Evolutionary conservation across 2,888 invertebrate genomes (phyloP), one percentile per base, ranked within the genome.

Genomic region (Caenorhabditis macrosperma): DNA sequence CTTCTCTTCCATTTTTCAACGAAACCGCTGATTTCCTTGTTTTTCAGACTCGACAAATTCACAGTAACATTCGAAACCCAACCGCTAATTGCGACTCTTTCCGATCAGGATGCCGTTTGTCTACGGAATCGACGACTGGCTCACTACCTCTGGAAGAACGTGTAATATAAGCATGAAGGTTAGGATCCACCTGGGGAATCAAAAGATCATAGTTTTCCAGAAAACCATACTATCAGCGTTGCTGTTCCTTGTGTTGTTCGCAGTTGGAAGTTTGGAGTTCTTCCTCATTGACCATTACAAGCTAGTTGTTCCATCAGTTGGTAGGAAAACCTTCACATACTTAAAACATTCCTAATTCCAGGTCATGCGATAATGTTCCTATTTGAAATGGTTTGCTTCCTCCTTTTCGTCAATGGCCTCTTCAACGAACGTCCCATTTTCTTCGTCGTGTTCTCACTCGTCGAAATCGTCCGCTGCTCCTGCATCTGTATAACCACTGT

Each of bases 281-380:
- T 75, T 83, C 50, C 83, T 85, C 75, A 85, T 85, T 30, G 85
- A 85, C 7, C 80, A 81, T 38, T 85, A 83, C 75, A 79, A 80
- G 44, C 12, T 85, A 4, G 78, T 82, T 0, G 74, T 75, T 28
- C 77, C 79, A 26, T 82, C 82, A 20, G 60, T 78, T 46, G 79
- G 82, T 84, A 44, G 68, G 78, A 12, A n/a, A 52, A 30, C 24
- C 22, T 33, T 17, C 17, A n/a, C 44, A 17, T 9, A 15, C 12
- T 9, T 33, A 33, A 7, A 38, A 38, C 1, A 17, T 12, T 24
- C 24, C 6, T 20, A n/a, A 15, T 63, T 84, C 61, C 63, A 84
- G 84, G 72, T 26, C 85, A 85, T 44, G 85, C 85, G 1, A 61
- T 85, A 22, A 69, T 85, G 1, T 81, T 85, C 48, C 67, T 85